These are phyloP conservation scores for Ephialtes manifestator DNA, from an alignment of 2,888 invertebrate species.

Conservation along the genomic window DNA sequence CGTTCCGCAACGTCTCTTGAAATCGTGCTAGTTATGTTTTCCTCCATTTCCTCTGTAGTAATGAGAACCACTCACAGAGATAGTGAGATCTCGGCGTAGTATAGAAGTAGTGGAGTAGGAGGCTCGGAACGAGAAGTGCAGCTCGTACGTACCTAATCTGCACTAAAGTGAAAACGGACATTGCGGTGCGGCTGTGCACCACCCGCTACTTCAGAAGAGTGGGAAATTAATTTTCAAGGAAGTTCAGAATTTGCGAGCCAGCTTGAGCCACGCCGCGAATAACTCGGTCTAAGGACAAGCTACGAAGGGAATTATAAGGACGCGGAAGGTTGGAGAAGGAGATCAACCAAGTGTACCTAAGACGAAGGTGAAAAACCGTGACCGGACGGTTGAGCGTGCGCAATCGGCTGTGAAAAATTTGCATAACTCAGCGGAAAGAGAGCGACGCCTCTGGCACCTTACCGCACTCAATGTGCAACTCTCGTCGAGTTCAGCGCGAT, in stretches of 20 bases:
- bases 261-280: not conserved
- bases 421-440: slow-evolving; percentile 39
- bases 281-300: slow-evolving; percentile 11
- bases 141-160: slow-evolving; percentile 73
- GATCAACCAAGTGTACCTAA: slow-evolving; percentile 25
- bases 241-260: slow-evolving; percentile 54
- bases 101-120: not conserved
- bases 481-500: slow-evolving; percentile 30
- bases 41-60: slow-evolving; percentile 23
- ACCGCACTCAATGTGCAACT: slow-evolving; percentile 5
- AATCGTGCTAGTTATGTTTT: slow-evolving; percentile 35
- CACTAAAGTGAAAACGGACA: slow-evolving; percentile 77
- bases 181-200: slow-evolving; percentile 64
- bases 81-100: slow-evolving; percentile 11
- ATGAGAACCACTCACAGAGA: slow-evolving; percentile 34
- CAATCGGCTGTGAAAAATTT: slow-evolving; percentile 55
- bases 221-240: slow-evolving; percentile 60
- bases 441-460: slow-evolving; percentile 9
- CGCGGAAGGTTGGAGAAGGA: not conserved
- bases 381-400: slow-evolving; percentile 26
- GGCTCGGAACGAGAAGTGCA: slow-evolving; percentile 58
- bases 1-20: slow-evolving; percentile 9
- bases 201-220: slow-evolving; percentile 23
- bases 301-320: slow-evolving; percentile 7
- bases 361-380: slow-evolving; percentile 46